These are phyloP conservation scores for Sinodicranocentrus sp. DNA, from an alignment of 2,888 invertebrate species.

Conservation along the genomic window DNA sequence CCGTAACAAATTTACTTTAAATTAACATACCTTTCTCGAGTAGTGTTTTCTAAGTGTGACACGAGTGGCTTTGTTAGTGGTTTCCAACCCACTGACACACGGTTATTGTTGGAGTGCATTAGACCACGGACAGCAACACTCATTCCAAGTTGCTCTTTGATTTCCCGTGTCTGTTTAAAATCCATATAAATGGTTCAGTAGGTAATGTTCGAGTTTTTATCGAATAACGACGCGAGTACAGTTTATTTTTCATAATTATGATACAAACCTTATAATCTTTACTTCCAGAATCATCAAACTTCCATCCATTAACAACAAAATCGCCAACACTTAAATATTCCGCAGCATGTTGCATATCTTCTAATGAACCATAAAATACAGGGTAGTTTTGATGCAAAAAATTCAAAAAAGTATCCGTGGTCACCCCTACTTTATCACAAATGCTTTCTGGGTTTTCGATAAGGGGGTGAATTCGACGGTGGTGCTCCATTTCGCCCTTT, in stretches of 20 bases:
- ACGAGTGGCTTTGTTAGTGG: conserved; percentile 71
- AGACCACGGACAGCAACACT: conserved; percentile 69
- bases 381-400: conserved; percentile 80
- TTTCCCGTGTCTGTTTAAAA: conserved; percentile 61
- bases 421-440: conserved; percentile 78
- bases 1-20: no score
- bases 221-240: no score
- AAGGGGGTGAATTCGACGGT: conserved; percentile 65
- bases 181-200: not conserved
- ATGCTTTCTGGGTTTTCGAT: conserved; percentile 77
- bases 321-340: conserved; percentile 86
- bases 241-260: conserved; percentile 2
- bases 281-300: conserved; percentile 65
- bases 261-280: conserved; percentile 44
- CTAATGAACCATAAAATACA: conserved; percentile 84
- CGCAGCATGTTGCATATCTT: conserved; percentile 82
- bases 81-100: conserved; percentile 55
- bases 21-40: conserved; percentile 57
- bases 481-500: conserved; percentile 15
- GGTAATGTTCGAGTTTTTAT: not conserved
- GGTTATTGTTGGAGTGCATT: conserved; percentile 69
- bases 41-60: conserved; percentile 47
- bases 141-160: conserved; percentile 68
- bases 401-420: conserved; percentile 78
- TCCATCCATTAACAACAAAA: conserved; percentile 79